Evolutionary conservation across 64 coral and sea anemone species (phyloP).

Genomic region (Porites australiensis): DNA sequence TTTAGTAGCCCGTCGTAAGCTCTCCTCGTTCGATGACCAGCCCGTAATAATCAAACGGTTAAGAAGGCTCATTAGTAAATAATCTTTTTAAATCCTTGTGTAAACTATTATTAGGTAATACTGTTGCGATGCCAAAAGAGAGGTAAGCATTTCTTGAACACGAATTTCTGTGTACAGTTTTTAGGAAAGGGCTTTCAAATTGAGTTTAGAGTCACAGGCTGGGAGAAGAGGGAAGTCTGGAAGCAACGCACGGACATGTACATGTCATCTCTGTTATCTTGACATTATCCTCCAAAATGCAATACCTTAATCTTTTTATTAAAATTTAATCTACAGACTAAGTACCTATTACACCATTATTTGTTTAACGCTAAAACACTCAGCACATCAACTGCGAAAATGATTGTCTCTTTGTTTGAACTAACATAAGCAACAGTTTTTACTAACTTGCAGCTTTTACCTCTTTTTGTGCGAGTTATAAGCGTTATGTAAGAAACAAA

Average conservation of each 20-base stretch:
- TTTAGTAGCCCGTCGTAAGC: constrained; percentile 14
- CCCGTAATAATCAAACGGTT: constrained; percentile 50
- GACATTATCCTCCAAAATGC: constrained; percentile 80
- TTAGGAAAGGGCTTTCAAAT: not conserved
- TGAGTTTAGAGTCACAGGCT: too few species aligned
- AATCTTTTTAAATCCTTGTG: constrained; percentile 49
- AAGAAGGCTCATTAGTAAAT: constrained; percentile 62
- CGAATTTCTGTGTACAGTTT: not conserved
- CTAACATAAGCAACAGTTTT: constrained; percentile 10
- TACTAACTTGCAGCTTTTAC: not conserved
- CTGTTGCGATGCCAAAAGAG: not conserved
- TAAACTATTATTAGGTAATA: constrained; percentile 35
- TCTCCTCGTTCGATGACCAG: constrained; percentile 42
- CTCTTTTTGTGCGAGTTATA: not conserved
- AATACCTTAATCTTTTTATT: constrained; percentile 77
- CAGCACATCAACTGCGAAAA: not conserved
- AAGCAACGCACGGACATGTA: not conserved
- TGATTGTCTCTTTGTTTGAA: not conserved
- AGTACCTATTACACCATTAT: constrained; percentile 72
- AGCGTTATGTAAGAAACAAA: not conserved
- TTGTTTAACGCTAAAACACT: constrained; percentile 40
- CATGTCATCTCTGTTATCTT: constrained; percentile 29
- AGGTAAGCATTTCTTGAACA: not conserved
- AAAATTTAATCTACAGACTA: constrained; percentile 78
- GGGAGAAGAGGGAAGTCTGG: not conserved